Base-by-base conservation (phyloP, 2,113 vertebrate species). In the Dasyprocta punctata region DNA sequence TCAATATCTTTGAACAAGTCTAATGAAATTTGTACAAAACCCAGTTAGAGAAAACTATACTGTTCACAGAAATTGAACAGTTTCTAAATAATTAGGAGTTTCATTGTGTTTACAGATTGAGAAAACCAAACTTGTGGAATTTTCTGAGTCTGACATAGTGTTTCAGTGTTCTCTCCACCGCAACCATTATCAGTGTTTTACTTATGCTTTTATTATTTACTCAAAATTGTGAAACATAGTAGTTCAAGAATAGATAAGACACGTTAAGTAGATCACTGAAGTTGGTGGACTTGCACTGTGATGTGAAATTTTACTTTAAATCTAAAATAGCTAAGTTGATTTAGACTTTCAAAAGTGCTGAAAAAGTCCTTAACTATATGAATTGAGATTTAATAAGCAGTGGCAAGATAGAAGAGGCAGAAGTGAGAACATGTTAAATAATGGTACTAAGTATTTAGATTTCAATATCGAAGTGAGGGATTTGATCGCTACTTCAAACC, bases 291-390 rank as follows among this genome's bases (percentile, higher is more conserved):
- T 20, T 87, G 12, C 2, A 87, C 8, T 63, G 36, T 3, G 2
- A 90, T 11, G 63, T 84, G 10, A 93, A 93, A 14, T 65, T 75
- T 90, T 90, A 78, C 61, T 78, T 95, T 83, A 95, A 61, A 78
- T 87, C 16, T 93, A 78, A 5, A 67, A 52, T n/a, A 95, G n/a
- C 33, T 63, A 49, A 71, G 5, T 47, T 69, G 69, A 80, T 71
- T n/a, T 38, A 13, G 22, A 67, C n/a, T 81, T 92, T 28, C 82
- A 54, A 36, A 80, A 52, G 3, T 3, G 24, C 41, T 28, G 30
- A 47, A 11, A 47, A 14, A 5, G n/a, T 77, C 16, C 44, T 58
- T 36, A 30, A 9, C 54, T 81, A 60, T 81, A 38, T 47, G 16
- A 38, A 67, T 4, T 89, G 58, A 81, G 54, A 83, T 61, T 75